phyloP scores from a whole-genome alignment of 2,113 vertebrate species.

The Nibea coibor region DNA sequence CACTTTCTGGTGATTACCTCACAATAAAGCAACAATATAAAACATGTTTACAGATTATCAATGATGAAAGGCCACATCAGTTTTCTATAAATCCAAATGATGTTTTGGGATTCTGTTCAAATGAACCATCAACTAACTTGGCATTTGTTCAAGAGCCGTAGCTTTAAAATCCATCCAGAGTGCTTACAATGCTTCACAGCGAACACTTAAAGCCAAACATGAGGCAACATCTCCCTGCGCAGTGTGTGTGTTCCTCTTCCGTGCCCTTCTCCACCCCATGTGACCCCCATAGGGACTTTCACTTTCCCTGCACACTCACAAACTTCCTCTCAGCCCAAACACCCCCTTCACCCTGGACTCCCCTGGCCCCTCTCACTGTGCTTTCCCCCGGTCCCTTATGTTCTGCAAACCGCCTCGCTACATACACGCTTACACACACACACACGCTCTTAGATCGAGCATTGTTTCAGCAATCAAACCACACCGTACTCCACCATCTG shows the following conservation, averaged over 20 bases:
- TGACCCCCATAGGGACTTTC: slow-evolving; percentile 60
- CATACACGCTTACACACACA: slow-evolving; percentile 48
- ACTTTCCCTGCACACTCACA: slow-evolving; percentile 64
- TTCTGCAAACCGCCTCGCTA: slow-evolving; percentile 48
- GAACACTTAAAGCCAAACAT: slow-evolving; percentile 39
- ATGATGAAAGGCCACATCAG: neutral
- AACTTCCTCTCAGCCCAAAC: slow-evolving; percentile 69
- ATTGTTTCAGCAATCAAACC: slow-evolving; percentile 64
- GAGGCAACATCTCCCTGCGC: slow-evolving; percentile 35
- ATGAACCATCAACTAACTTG: slow-evolving; percentile 37
- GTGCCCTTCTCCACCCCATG: slow-evolving; percentile 41
- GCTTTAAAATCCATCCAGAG: neutral
- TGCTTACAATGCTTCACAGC: neutral
- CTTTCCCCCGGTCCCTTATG: slow-evolving; percentile 61
- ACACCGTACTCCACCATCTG: slow-evolving; percentile 69
- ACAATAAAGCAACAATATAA: slow-evolving; percentile 5
- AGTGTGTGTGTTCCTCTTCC: slow-evolving; percentile 50
- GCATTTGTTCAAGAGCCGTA: slow-evolving; percentile 24
- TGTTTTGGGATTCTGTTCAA: slow-evolving; percentile 21
- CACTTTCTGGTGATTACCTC: slow-evolving; percentile 3
- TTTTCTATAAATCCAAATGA: slow-evolving; percentile 4
- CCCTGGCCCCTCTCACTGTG: slow-evolving; percentile 67
- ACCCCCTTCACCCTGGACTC: slow-evolving; percentile 75
- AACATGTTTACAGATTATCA: neutral
- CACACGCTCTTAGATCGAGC: slow-evolving; percentile 46